phyloP scores from a whole-genome alignment of 2,888 invertebrate genomes.

The Galeruca laticollis region DNA sequence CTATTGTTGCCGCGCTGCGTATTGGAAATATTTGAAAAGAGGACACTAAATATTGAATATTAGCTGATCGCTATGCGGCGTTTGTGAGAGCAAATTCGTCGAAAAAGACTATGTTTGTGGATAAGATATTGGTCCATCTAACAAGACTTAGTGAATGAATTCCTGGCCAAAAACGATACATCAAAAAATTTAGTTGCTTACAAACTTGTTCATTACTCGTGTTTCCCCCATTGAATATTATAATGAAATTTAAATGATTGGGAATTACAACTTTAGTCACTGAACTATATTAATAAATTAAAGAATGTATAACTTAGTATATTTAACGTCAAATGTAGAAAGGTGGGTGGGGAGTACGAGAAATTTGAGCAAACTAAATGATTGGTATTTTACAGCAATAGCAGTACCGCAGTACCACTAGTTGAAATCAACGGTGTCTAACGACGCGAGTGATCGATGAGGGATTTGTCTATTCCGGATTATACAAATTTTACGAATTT shows the following conservation, averaged over 20 bases:
- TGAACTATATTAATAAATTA: neutral
- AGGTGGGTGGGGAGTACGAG: slow-evolving; percentile 4
- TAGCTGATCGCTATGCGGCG: no score
- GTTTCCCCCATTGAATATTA: neutral
- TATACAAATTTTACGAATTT: neutral
- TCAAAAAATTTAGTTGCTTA: no score
- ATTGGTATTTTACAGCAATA: slow-evolving; percentile 9
- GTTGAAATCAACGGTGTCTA: slow-evolving; percentile 1
- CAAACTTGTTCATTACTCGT: no score
- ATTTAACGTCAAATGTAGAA: neutral
- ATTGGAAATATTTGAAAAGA: no score
- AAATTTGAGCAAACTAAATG: slow-evolving; percentile 11
- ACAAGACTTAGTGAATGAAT: no score
- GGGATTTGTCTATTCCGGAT: neutral
- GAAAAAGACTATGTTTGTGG: no score
- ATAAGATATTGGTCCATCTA: no score
- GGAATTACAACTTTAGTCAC: neutral
- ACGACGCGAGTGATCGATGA: slow-evolving; percentile 12
- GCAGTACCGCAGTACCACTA: neutral
- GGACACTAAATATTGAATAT: no score
- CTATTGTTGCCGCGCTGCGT: no score
- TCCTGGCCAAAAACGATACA: no score
- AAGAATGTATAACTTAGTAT: neutral
- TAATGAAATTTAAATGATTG: neutral
- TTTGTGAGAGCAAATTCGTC: no score